Evolutionary conservation across 2,113 vertebrate species (phyloP), one percentile per base, ranked within the genome.

Genomic region (Alligator sinensis): DNA sequence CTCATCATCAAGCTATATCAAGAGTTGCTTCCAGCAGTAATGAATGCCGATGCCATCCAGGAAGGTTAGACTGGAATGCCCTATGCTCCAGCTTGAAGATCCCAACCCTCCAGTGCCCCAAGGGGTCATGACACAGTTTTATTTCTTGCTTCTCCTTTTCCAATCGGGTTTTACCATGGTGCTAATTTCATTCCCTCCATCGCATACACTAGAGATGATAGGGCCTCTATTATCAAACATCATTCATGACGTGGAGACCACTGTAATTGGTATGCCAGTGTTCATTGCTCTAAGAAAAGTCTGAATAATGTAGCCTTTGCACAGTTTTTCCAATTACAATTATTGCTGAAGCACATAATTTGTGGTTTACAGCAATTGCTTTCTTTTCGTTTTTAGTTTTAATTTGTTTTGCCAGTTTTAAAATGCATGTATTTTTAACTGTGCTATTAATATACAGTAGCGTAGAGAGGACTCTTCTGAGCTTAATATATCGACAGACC

Each of bases 351-450:
- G 87, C 18, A 47, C 47, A 66, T 22, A 87, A 24, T 90, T 87
- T 88, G 90, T 94, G 77, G 62, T 89, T 17, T 70, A 24, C 3
- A 64, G 61, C 55, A 90, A 92, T 91, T 84, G 82, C 1, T 84
- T 91, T 79, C 12, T 28, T 92, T 92, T 58, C 9, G 75, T 30
- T 21, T 92, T 93, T 88, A 86, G 89, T 95, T 86, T 86, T 76
- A 11, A 38, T 82, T 75, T 77, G 28, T 83, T 96, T 93, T n/a
- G 55, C 30, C 15, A 90, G 88, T 90, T 91, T 89, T 82, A 86
- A 93, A 94, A n/a, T 30, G 19, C 91, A 30, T 60, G 21, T 9
- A 72, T 89, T 94, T 95, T 93, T 58, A 70, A 89, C 86, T 47
- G n/a, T 66, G 22, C 10, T 93, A 59, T 91, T 84, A 80, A 88